Percentiles rank a stretch among this genome's conserved stretches.
Evolutionary conservation across 2,797 vertebrate genomes (phyloP).

Genomic region (Dendrocincla tyrannina): DNA sequence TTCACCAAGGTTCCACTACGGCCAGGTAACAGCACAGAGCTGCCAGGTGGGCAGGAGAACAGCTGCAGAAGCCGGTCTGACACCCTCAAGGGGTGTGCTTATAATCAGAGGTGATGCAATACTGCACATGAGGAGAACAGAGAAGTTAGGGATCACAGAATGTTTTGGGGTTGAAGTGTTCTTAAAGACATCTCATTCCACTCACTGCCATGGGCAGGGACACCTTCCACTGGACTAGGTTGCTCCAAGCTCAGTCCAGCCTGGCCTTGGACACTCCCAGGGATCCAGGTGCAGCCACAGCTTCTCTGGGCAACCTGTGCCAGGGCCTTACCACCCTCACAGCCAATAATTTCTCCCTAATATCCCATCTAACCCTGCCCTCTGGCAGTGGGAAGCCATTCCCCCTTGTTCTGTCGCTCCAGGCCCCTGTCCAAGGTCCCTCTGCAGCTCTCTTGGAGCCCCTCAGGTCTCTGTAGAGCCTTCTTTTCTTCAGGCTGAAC

Average conservation of each 20-base stretch:
- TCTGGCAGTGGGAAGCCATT: neutral
- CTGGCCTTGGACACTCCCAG: neutral
- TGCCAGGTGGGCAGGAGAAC: neutral
- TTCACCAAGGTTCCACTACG: neutral
- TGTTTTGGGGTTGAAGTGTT: neutral
- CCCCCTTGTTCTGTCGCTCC: neutral
- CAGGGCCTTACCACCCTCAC: neutral
- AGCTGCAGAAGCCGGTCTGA: neutral
- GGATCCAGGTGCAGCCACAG: neutral
- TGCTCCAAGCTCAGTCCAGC: accelerated
- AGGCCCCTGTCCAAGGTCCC: neutral
- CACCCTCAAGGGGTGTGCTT: neutral
- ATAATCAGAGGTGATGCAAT: neutral
- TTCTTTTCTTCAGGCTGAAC: neutral
- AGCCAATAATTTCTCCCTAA: neutral
- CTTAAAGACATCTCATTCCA: neutral
- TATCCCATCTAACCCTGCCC: neutral
- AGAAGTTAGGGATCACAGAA: neutral
- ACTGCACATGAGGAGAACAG: neutral
- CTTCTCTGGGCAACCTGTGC: neutral
- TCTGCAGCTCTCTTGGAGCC: neutral
- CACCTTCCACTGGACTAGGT: accelerated
- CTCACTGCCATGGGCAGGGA: neutral
- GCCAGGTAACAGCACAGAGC: neutral
- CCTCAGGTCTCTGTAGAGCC: neutral